Base-by-base conservation (phyloP, 2,797 vertebrate species). In the Poecilia gillii region DNA sequence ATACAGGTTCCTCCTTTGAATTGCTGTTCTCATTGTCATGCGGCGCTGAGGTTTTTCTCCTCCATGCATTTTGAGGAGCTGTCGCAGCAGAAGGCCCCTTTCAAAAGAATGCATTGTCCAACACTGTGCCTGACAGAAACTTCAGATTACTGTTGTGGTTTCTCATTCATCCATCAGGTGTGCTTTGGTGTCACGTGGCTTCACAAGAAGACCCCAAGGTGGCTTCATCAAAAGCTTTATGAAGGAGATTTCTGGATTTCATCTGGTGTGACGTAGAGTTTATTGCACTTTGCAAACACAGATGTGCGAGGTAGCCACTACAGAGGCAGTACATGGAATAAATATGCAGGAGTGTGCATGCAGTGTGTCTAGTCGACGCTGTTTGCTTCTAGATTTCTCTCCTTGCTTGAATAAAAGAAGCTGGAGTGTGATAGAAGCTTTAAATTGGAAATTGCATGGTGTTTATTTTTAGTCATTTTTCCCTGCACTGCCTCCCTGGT, bases 391-490 rank as follows among this genome's bases (percentile, higher is more conserved):
- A 83, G 47, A 81, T 79, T 80, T 73, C 70, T 79, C 73, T 78
- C 68, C 41, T 64, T 47, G 55, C 68, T 77, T 77, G 64, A 85
- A 84, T 78, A 87, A 89, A 84, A 86, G 8, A 4, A 83, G 80
- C 82, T 91, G 87, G 83, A 88, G 82, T 89, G 87, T 91, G 91
- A 92, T 93, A 90, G 89, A 84, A 87, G 87, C 84, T 91, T 92
- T 82, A 85, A 92, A 92, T 90, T 88, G 88, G 79, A 93, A 94
- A 94, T 93, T 94, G 91, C 88, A 91, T 89, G 75, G 81, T 93
- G 85, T 95, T 95, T 96, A 96, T 96, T 96, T 96, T 96, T 95
- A 96, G 93, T 86, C 73, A 73, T 77, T 87, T 91, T 88, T 85
- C 86, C 89, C 78, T 91, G 91, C 83, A 93, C 91, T 93, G 84